These are phyloP conservation scores for Cataglyphis albicans DNA, from an alignment of 2,888 invertebrate species.

Conservation along the genomic window DNA sequence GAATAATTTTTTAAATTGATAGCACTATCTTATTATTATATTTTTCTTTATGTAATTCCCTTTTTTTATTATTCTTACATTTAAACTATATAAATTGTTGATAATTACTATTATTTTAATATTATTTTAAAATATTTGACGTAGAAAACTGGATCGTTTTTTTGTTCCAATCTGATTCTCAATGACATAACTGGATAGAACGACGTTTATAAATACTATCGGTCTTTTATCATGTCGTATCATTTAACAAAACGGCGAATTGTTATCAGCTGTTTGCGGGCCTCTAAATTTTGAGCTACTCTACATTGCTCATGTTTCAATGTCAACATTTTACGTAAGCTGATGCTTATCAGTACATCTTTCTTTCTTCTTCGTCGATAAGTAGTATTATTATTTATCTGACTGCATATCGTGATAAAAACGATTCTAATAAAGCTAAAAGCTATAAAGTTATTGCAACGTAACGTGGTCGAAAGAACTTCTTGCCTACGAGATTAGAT, in stretches of 20 bases:
- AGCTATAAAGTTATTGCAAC: neutral
- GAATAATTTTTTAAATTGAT: neutral
- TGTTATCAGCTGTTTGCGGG: conserved; percentile 30
- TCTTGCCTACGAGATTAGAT: conserved; percentile 29
- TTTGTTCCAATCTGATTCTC: conserved; percentile 25
- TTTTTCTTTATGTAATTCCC: neutral
- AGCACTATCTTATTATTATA: neutral
- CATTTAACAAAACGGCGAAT: conserved; percentile 11
- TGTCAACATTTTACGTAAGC: conserved; percentile 14
- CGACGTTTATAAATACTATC: conserved; percentile 15
- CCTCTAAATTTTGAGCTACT: conserved; percentile 15
- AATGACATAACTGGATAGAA: conserved; percentile 40
- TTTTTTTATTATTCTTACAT: neutral
- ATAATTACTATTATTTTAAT: neutral
- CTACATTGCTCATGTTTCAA: neutral
- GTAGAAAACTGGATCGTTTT: neutral
- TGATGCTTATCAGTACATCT: neutral
- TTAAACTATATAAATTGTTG: neutral
- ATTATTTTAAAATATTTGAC: neutral
- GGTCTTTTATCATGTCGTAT: conserved; percentile 1
- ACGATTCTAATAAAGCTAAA: neutral
- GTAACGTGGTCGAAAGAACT: neutral
- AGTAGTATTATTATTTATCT: conserved; percentile 21
- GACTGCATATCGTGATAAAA: conserved; percentile 20
- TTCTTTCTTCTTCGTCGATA: conserved; percentile 17